Base-by-base conservation (phyloP, 2,888 invertebrate genomes). In the Lagria hirta region DNA sequence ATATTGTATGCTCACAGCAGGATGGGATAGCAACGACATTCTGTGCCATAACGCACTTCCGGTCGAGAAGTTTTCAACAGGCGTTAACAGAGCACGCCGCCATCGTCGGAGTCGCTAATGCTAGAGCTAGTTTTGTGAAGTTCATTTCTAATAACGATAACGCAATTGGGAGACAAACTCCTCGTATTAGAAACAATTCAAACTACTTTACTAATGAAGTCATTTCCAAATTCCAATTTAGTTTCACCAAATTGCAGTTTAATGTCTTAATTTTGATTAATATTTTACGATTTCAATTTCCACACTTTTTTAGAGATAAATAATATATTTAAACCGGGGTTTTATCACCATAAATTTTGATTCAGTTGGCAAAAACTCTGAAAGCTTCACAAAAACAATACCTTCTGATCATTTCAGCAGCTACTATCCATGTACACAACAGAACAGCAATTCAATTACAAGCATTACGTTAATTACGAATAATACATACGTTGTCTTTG, bases 141-240 rank as follows among this genome's bases (percentile, higher is more conserved):
- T 52, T 51, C 51, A 51, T 51, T 52, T 44, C 55, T 54, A 52
- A 59, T 59, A 56, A 55, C 54, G 56, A 54, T 52, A 54, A 55
- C 52, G 52, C 54, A 54, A 54, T 54, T 48, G 48, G 44, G 54
- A 51, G 49, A 49, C 49, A 52, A 53, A 50, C 50, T 51, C n/a
- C n/a, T n/a, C 54, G 41, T 48, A 43, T 50, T 51, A 51, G 42
- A 48, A 55, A 48, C 49, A 51, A 51, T 51, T 49, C 54, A 51
- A 54, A 56, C 51, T 52, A 49, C 51, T 54, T 54, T 45, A 51
- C 46, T 51, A 54, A 54, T 51, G 54, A 51, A 51, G 45, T 51
- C 37, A 45, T 54, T 51, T 37, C 44, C 40, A 48, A 57, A 60
- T 57, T 49, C 54, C 54, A 61, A 61, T 61, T 59, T 59, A 50